phyloP scores from a whole-genome alignment of 2,113 vertebrate species.

The Nymphicus hollandicus region DNA sequence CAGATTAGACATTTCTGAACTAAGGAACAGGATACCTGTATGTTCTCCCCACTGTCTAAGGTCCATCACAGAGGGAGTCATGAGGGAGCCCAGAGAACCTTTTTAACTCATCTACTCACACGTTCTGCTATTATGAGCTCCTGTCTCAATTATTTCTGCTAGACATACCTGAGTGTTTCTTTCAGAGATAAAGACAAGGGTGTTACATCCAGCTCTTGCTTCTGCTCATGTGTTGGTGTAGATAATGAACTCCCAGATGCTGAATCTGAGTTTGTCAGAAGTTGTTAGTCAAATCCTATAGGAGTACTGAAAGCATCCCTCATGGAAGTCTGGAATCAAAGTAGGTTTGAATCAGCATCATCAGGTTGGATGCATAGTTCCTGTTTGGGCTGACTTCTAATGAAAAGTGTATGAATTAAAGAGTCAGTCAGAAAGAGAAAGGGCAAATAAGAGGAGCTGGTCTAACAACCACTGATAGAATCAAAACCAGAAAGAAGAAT shows the following conservation, averaged over 20 bases:
- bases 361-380: background rate
- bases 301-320: constrained; percentile 52
- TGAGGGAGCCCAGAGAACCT: constrained; percentile 44
- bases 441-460: background rate
- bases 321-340: constrained; percentile 53
- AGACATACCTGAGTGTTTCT: constrained; percentile 55
- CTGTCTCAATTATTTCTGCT: constrained; percentile 67
- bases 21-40: background rate
- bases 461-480: background rate
- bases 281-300: constrained; percentile 59
- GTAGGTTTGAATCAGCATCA: constrained; percentile 59
- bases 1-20: background rate
- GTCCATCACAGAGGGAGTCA: constrained; percentile 38
- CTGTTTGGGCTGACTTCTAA: background rate
- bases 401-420: background rate
- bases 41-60: constrained; percentile 28
- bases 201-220: constrained; percentile 29
- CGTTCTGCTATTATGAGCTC: constrained; percentile 28
- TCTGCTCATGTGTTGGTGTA: constrained; percentile 18
- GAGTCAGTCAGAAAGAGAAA: background rate
- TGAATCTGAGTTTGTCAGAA: constrained; percentile 61
- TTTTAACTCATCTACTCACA: constrained; percentile 17
- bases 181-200: constrained; percentile 53
- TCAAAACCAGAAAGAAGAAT: background rate
- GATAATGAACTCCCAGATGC: constrained; percentile 62